Base-by-base conservation (phyloP, 2,113 vertebrate genomes). In the Potamarius usumacintae region DNA sequence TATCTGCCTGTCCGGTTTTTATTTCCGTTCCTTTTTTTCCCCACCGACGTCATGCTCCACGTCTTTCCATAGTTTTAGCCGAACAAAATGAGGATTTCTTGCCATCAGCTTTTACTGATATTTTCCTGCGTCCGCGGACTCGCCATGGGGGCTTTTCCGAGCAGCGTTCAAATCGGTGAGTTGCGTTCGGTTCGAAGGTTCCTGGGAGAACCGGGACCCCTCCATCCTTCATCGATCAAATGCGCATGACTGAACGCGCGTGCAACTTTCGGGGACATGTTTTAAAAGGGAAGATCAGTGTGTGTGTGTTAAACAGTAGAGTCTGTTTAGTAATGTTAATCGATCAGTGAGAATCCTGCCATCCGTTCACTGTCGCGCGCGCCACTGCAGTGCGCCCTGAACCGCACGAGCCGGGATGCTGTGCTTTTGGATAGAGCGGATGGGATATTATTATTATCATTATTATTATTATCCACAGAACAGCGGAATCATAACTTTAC, bases 141-240 rank as follows among this genome's bases (percentile, higher is more conserved):
- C 95, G 96, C 96, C 93, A 96, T 98, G 94, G 98, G 98, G 95
- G 98, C 98, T 95, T 99, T 99, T 96, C 98, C 98, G 92, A 99
- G 97, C 97, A 99, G 97, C 87, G 98, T 99, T 92, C 98, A 99
- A 95, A 99, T 99, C 97, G 98, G 98, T 99, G 95, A 99, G 97
- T 96, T 92, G 81, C 50, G 84, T 88, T 8, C 57, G 3, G 42
- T 4, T 42, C 42, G 42, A 42, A 72, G 57, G 5, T 65, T 62
- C 30, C 42, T 25, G 5, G 80, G 63, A 76, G 58, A 63, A 5
- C 91, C 90, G 92, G 93, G 83, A 92, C 92, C 52, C 91, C 82
- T 20, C 10, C 88, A 90, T 86, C 92, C 42, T 5, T 20, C 27
- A 5, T n/a, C 22, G 8, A 48, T 74, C 10, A 84, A 34, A 65